These are phyloP conservation scores for Neogobius melanostomus DNA, from an alignment of 2,113 vertebrate species.

Conservation along the genomic window DNA sequence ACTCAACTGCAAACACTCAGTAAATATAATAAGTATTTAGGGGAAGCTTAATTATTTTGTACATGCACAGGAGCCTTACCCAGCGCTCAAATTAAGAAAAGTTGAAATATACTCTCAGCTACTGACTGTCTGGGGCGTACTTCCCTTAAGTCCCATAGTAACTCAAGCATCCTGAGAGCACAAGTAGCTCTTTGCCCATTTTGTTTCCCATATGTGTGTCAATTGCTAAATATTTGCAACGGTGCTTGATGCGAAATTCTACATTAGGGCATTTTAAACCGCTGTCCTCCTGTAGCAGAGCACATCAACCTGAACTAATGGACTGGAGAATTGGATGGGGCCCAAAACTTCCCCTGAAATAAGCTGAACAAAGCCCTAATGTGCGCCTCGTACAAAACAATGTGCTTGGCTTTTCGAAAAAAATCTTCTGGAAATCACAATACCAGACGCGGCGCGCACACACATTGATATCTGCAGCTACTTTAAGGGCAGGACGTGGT, in stretches of 20 bases:
- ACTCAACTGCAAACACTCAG: too few relatives aligned
- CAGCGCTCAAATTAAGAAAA: too few relatives aligned
- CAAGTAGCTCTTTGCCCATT: too few relatives aligned
- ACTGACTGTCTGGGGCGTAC: too few relatives aligned
- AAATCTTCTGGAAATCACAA: not conserved
- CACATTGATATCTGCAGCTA: not conserved
- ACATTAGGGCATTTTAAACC: not conserved
- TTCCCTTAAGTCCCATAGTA: too few relatives aligned
- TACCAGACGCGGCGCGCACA: not conserved
- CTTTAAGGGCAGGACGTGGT: not conserved
- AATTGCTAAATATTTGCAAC: not conserved
- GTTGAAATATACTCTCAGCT: too few relatives aligned
- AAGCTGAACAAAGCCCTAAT: not conserved
- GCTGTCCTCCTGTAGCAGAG: slow-evolving; percentile 1
- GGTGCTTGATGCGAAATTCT: slow-evolving; percentile 1
- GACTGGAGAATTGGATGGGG: not conserved
- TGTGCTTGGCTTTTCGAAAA: not conserved
- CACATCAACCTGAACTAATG: slow-evolving; percentile 10
- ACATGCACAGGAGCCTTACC: too few relatives aligned
- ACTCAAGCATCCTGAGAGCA: too few relatives aligned
- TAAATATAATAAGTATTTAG: too few relatives aligned
- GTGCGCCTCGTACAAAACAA: not conserved
- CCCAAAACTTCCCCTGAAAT: not conserved
- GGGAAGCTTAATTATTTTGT: too few relatives aligned
- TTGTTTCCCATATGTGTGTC: too few relatives aligned